Base-by-base conservation (phyloP, 2,113 vertebrate species). In the Zapus hudsonius region DNA sequence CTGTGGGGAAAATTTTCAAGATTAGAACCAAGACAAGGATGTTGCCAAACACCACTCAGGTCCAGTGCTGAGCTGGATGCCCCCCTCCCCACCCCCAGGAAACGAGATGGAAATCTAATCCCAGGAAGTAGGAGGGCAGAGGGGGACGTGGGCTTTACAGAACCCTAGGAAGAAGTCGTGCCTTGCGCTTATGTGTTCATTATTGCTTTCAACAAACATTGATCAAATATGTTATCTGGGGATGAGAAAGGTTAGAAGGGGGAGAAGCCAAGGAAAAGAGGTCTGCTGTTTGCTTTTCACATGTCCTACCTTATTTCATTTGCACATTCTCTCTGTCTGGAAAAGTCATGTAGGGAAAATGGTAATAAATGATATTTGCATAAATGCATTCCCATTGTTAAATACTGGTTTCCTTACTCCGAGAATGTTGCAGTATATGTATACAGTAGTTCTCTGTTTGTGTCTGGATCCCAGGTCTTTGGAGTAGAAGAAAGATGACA, bases 311-410 rank as follows among this genome's bases (percentile, higher is more conserved):
- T 47, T 79, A 69, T 74, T 89, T 89, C 57, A 74, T 67, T 82
- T 76, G 55, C 16, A 20, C 64, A 2, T 66, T 70, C 20, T 73
- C 66, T 76, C 80, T 86, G 1, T 86, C 72, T 89, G 70, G 23
- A 33, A 70, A 81, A 70, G 42, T 90, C 38, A 61, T 64, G 27
- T 42, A 42, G 19, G 86, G 59, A 63, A 64, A 82, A 89, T 59
- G 33, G 61, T 73, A 81, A 76, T 87, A 16, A 3, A 44, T 42
- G 83, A 0, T 29, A 69, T 93, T 87, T 91, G 73, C 29, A 84
- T 95, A 83, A 83, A 84, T 89, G 73, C 44, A 82, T 72, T 72
- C n/a, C n/a, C 27, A 23, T 44, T 81, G 31, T 80, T 85, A 91
- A 87, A 81, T 67, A 84, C 42, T 75, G 76, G 38, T 86, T 89